These are phyloP conservation scores for Synergus laeviventris DNA, from an alignment of 2,888 invertebrate genomes.

Conservation along the genomic window DNA sequence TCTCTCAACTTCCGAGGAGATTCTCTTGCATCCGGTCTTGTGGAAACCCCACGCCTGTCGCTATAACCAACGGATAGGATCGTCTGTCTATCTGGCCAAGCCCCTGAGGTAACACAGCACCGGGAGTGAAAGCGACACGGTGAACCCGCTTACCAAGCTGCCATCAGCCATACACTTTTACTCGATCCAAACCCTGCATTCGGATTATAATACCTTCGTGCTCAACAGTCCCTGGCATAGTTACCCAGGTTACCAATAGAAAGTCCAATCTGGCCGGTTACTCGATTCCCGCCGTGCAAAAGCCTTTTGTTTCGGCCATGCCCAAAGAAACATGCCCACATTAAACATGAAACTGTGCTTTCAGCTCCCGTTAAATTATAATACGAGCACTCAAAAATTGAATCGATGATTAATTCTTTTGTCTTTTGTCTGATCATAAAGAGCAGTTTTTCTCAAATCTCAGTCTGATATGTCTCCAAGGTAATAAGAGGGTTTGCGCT, in stretches of 20 bases:
- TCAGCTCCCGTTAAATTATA: neutral
- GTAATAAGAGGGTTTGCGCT: neutral
- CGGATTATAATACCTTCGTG: conserved; percentile 51
- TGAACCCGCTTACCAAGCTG: conserved; percentile 61
- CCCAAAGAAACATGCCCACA: conserved; percentile 1
- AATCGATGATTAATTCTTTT: neutral
- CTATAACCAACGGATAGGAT: conserved; percentile 12
- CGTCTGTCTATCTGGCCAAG: conserved; percentile 31
- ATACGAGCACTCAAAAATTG: neutral
- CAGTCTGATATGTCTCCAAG: neutral
- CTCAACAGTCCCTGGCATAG: conserved; percentile 70
- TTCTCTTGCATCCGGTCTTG: conserved; percentile 34
- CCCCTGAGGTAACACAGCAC: conserved; percentile 35
- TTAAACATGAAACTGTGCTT: neutral
- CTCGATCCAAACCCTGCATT: conserved; percentile 59
- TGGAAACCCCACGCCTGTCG: conserved; percentile 17
- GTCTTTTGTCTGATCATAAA: neutral
- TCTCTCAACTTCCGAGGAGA: conserved; percentile 42
- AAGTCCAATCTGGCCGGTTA: conserved; percentile 53
- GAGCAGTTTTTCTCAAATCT: neutral
- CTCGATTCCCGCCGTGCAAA: neutral
- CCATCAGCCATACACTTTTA: conserved; percentile 67
- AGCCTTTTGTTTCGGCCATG: neutral
- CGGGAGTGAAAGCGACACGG: conserved; percentile 65
- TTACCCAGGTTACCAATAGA: conserved; percentile 68